phyloP scores from a whole-genome alignment of 2,113 vertebrate genomes.

The Poeciliopsis prolifica region DNA sequence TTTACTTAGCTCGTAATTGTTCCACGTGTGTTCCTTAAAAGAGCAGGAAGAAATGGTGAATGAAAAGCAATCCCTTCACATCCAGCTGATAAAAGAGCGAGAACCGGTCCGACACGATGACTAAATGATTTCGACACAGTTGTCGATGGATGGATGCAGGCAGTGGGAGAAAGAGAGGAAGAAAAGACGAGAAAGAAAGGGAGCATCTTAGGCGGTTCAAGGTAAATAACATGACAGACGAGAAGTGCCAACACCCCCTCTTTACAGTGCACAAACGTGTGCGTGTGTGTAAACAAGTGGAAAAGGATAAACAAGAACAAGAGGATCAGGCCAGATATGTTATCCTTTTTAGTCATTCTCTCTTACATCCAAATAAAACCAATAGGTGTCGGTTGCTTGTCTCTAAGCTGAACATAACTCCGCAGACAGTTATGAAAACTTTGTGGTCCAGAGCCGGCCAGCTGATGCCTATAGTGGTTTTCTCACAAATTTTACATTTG shows the following conservation, averaged over 20 bases:
- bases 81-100: conserved; percentile 48
- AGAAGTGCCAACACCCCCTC: conserved; percentile 22
- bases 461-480: conserved; percentile 46
- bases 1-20: conserved; percentile 9
- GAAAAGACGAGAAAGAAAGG: conserved; percentile 9
- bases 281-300: neutral
- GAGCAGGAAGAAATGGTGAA: conserved; percentile 43
- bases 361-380: neutral
- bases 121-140: conserved; percentile 35
- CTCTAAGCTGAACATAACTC: conserved; percentile 4
- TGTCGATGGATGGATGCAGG: conserved; percentile 31
- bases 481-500: conserved; percentile 51
- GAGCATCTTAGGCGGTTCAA: conserved; percentile 24
- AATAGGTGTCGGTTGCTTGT: neutral
- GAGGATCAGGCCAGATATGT: neutral
- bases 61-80: conserved; percentile 37
- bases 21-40: conserved; percentile 15
- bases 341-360: neutral
- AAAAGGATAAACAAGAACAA: neutral
- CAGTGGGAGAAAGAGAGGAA: conserved; percentile 8
- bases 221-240: conserved; percentile 27
- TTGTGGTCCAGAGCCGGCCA: conserved; percentile 26
- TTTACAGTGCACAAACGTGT: neutral
- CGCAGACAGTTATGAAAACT: conserved; percentile 18
- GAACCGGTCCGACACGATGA: conserved; percentile 64